A percentile compares a stretch with the other conserved stretches of the same genome.
These are phyloP conservation scores for Sebastes aleutianus DNA, from an alignment of 2,797 vertebrate species.

Conservation along the genomic window DNA sequence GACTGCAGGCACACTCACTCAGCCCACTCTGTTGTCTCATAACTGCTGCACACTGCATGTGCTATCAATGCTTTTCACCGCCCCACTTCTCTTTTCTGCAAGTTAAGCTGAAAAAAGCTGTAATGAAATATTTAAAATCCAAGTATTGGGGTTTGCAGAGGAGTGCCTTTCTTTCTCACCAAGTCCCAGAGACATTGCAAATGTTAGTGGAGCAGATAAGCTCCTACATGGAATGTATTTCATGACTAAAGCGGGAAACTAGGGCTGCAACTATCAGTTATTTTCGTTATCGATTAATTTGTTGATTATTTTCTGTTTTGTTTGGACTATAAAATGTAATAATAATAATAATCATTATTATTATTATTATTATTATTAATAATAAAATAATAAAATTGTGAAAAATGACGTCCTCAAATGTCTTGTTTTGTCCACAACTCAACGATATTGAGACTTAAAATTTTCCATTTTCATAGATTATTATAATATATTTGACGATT, in stretches of 20 bases:
- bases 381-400: no score
- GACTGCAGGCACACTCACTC: constrained; percentile 62
- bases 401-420: no score
- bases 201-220: not conserved
- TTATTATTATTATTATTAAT: no score
- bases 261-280: not conserved
- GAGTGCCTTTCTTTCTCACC: constrained; percentile 38
- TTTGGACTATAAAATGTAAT: no score
- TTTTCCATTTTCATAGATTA: no score
- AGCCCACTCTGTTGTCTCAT: constrained; percentile 63
- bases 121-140: constrained; percentile 74
- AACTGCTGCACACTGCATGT: constrained; percentile 59
- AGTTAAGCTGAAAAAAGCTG: constrained; percentile 68
- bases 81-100: constrained; percentile 71
- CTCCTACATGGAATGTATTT: not conserved
- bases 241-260: not conserved
- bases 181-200: constrained; percentile 8
- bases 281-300: not conserved
- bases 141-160: constrained; percentile 56
- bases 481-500: no score
- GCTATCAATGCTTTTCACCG: constrained; percentile 54
- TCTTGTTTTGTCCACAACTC: no score
- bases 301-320: no score
- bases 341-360: no score
- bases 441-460: no score